Percentiles rank a stretch among this genome's conserved stretches.
phyloP scores from a whole-genome alignment of 1,140 invertebrate species.

The Lepidurus packardi region DNA sequence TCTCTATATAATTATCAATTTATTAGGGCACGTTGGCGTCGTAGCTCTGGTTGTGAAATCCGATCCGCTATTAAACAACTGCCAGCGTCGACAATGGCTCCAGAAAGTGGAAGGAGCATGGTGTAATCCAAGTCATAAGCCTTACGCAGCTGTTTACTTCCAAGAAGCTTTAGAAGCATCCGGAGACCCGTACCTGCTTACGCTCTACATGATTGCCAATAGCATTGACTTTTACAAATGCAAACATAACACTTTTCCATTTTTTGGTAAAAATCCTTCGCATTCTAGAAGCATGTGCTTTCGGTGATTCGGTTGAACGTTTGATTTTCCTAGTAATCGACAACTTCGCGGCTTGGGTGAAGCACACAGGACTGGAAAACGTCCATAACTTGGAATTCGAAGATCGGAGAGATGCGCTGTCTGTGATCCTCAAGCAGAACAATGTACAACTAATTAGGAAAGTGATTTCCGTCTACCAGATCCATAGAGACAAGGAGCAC shows the following conservation, averaged over 20 bases:
- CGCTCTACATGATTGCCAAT: not conserved
- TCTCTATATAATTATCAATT: not conserved
- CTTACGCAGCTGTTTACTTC: not conserved
- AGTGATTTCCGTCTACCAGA: constrained; percentile 27
- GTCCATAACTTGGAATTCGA: constrained; percentile 11
- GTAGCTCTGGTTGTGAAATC: not conserved
- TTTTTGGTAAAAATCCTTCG: constrained; percentile 20
- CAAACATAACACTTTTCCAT: constrained; percentile 21
- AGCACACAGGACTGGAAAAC: constrained; percentile 20
- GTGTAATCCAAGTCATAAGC: not conserved
- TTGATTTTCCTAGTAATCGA: constrained; percentile 27
- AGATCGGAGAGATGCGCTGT: constrained; percentile 18
- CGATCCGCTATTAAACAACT: not conserved
- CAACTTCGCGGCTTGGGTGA: constrained; percentile 27
- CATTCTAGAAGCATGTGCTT: not conserved
- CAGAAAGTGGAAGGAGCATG: not conserved
- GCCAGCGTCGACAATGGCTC: not conserved
- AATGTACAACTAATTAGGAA: constrained; percentile 28
- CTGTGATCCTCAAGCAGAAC: constrained; percentile 24
- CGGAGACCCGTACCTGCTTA: not conserved
- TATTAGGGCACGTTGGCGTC: not conserved
- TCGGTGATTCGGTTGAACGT: not conserved
- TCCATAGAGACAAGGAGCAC: not conserved
- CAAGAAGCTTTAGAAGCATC: constrained; percentile 1
- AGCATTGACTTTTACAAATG: constrained; percentile 28